Evolutionary conservation across 2,113 vertebrate species (phyloP).

Genomic region (Amia ocellicauda): DNA sequence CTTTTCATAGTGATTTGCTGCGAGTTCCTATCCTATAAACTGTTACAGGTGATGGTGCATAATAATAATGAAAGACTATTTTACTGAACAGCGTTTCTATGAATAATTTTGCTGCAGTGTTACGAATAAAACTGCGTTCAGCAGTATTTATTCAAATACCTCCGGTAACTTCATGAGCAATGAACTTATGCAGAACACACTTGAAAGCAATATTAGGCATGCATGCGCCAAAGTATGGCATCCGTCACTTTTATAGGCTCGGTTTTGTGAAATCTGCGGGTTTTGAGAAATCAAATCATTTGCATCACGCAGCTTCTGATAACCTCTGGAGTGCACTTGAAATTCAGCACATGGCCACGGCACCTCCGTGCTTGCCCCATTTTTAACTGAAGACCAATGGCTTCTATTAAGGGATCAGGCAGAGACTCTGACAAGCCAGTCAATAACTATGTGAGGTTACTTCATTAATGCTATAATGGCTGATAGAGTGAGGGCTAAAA

Average conservation of each 20-base stretch:
- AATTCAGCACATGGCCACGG: conserved; percentile 82
- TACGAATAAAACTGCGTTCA: conserved; percentile 52
- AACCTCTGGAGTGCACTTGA: conserved; percentile 83
- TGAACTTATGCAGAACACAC: conserved; percentile 69
- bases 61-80: conserved; percentile 15
- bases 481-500: conserved; percentile 86
- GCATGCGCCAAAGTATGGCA: conserved; percentile 73
- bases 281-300: conserved; percentile 82
- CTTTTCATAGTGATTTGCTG: conserved; percentile 6
- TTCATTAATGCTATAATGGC: conserved; percentile 97
- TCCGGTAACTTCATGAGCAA: conserved; percentile 69
- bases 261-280: conserved; percentile 77
- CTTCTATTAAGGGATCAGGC: conserved; percentile 97
- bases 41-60: conserved; percentile 8
- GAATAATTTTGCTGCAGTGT: conserved; percentile 9
- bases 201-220: conserved; percentile 78
- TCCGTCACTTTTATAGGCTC: conserved; percentile 85
- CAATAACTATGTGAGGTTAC: conserved; percentile 98
- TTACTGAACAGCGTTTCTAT: neutral
- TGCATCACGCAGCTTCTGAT: conserved; percentile 78
- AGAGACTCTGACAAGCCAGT: conserved; percentile 94
- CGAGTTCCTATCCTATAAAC: neutral
- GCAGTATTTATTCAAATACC: conserved; percentile 69
- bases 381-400: conserved; percentile 98
- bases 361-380: conserved; percentile 82